Evolutionary conservation across 2,113 vertebrate species (phyloP).

Genomic region (Lagopus muta): DNA sequence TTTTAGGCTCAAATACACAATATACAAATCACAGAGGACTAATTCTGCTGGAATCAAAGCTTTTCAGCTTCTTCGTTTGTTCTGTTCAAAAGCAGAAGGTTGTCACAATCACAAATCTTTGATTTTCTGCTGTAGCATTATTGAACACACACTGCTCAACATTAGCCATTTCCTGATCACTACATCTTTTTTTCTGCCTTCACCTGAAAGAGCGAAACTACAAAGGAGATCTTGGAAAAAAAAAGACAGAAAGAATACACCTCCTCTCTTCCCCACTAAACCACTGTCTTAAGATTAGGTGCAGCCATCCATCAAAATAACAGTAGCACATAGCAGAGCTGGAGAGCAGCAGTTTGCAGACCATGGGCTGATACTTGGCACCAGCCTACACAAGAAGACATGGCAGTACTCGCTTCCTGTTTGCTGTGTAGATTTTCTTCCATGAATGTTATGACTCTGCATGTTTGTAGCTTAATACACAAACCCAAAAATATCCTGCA

Average conservation of each 20-base stretch:
- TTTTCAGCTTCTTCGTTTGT: not conserved
- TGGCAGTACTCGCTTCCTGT: accelerated
- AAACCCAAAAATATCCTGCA: constrained; percentile 27
- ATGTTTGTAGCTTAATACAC: constrained; percentile 28
- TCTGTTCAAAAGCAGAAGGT: not conserved
- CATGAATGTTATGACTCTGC: constrained; percentile 3
- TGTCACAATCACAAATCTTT: not conserved
- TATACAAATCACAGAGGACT: not conserved
- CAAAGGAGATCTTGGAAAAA: not conserved
- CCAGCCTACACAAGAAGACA: not conserved
- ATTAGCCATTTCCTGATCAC: not conserved
- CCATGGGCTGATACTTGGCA: not conserved
- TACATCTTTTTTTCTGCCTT: not conserved
- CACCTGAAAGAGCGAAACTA: not conserved
- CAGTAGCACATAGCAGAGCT: not conserved
- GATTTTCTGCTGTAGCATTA: not conserved
- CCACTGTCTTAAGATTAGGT: not conserved
- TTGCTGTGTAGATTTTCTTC: not conserved
- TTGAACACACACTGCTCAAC: not conserved
- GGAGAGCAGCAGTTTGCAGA: not conserved
- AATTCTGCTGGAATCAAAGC: not conserved
- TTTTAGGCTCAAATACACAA: not conserved
- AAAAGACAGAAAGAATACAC: not conserved
- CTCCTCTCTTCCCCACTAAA: not conserved
- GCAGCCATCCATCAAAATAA: not conserved